A percentile compares a stretch with the other conserved stretches of the same genome.
Conservation (phyloP, 1,140 invertebrate genomes). For the Apis mellifera region Amel_HAv3.1 CM009944.2:10057001-10057500, state of each 20-base stretch:
- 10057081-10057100: background rate
- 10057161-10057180: background rate
- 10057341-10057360: constrained; percentile 78
- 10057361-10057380: constrained; percentile 79
- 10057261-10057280: background rate
- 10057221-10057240: background rate
- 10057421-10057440: background rate
- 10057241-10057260: background rate
- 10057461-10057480: background rate
- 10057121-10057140: background rate
- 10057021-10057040: background rate
- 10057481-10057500: constrained; percentile 82
- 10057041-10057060: background rate
- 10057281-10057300: background rate
- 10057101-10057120: background rate
- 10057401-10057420: constrained; percentile 76
- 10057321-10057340: constrained; percentile 79
- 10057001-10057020: background rate
- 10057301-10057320: constrained; percentile 37
- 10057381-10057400: constrained; percentile 75
- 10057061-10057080: background rate
- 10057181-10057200: background rate
- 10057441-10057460: background rate
- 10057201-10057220: background rate
- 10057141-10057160: background rate